Base-by-base conservation (phyloP, 2,797 vertebrate species). In the Pipistrellus pygmaeus region DNA sequence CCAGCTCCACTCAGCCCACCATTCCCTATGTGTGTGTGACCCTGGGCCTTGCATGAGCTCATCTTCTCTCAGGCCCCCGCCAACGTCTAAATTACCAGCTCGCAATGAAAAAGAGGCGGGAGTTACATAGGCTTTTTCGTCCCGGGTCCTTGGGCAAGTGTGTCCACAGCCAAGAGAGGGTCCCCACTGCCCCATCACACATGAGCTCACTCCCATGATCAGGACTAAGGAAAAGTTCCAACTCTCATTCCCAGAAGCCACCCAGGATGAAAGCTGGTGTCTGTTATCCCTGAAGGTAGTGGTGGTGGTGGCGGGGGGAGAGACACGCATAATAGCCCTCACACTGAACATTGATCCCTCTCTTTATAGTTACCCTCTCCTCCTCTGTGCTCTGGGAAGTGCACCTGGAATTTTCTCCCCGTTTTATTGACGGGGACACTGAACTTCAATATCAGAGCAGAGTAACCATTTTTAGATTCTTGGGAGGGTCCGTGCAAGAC, bases 81-180 rank as follows among this genome's bases (percentile, higher is more conserved):
- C 73, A 90, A 60, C 90, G 81, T 93, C 32, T 73, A 85, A 93
- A 93, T 73, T 25, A 93, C 23, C 30, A 77, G 73, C 51, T 93
- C 46, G 57, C 80, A 30, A 87, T 20, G 53, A 92, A 95, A 95
- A 83, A 73, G 25, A 83, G 60, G 48, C 60, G 38, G 51, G 12
- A 30, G n/a, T 69, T 72, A 71, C 77, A 60, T 4, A 48, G n/a
- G 53, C 51, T 57, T 72, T 77, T 55, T 18, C n/a, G 20, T 89
- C 86, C 64, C 8, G 18, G 68, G 15, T 41, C 41, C 73, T 81
- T n/a, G 17, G 69, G 55, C 72, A 89, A 27, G 14, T 15, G 38
- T 12, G 21, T 32, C 38, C n/a, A 71, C 23, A 48, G 38, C 91
- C 60, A 32, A 3, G 44, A 68, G 38, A 75, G 21, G 38, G 57